phyloP scores from a whole-genome alignment of 2,888 invertebrate genomes.

The Acrobasis consociella region DNA sequence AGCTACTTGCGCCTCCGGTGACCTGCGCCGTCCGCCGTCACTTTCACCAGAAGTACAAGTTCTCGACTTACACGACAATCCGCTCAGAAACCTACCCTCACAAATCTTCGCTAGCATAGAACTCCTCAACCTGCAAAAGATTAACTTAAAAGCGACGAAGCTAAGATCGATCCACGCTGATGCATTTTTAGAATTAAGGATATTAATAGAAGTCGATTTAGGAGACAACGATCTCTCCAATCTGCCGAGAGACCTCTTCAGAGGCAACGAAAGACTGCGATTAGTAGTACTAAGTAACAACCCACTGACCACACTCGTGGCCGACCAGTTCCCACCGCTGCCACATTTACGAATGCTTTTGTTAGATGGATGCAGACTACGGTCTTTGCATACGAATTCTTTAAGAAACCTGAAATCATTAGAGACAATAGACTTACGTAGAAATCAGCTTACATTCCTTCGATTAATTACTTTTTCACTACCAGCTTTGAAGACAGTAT shows the following conservation, averaged over 20 bases:
- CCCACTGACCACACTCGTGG: constrained; percentile 87
- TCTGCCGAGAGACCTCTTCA: constrained; percentile 90
- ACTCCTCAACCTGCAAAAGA: constrained; percentile 91
- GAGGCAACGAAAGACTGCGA: constrained; percentile 91
- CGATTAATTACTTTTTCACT: constrained; percentile 85
- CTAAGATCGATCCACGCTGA: constrained; percentile 90
- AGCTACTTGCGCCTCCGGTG: constrained; percentile 91
- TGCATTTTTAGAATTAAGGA: constrained; percentile 93
- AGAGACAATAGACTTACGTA: constrained; percentile 90
- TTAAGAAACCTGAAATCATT: constrained; percentile 89
- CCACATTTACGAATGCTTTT: constrained; percentile 91
- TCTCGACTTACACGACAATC: constrained; percentile 91
- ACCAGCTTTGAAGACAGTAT: constrained; percentile 90
- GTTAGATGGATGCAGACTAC: constrained; percentile 90
- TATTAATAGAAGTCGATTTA: constrained; percentile 93
- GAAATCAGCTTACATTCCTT: constrained; percentile 88
- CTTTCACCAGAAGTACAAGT: constrained; percentile 84
- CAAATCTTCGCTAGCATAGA: constrained; percentile 91
- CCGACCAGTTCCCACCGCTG: constrained; percentile 91
- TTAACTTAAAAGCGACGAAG: constrained; percentile 90
- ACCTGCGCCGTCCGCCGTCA: constrained; percentile 89
- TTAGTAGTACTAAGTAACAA: constrained; percentile 91
- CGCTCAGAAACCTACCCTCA: constrained; percentile 87
- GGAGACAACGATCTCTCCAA: constrained; percentile 90
- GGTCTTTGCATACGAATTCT: constrained; percentile 88